A percentile compares a stretch with the other conserved stretches of the same genome.
Conservation (phyloP, 2,797 vertebrate genomes). For the Liparis tanakae region DNA sequence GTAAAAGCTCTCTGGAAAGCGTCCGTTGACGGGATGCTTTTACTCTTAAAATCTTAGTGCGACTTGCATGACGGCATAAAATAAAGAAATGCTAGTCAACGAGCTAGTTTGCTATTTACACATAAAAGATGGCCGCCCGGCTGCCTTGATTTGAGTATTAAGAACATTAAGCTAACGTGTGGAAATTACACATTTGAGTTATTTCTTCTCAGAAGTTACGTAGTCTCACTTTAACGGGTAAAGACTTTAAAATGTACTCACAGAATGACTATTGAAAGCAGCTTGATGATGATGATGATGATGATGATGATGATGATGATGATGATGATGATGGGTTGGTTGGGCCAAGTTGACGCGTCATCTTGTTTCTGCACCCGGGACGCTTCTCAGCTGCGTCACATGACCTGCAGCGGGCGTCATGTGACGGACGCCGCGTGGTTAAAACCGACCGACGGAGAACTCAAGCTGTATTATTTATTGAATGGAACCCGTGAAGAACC, state of each 20-base stretch:
- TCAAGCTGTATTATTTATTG: too few species aligned
- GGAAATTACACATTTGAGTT: not conserved
- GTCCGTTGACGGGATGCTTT: too few species aligned
- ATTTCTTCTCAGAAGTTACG: not conserved
- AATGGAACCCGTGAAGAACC: too few species aligned
- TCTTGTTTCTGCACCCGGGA: too few species aligned
- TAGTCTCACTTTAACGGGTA: slow-evolving; percentile 23
- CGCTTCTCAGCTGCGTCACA: too few species aligned
- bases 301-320: slow-evolving; percentile 3
- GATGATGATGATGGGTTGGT: slow-evolving; percentile 5
- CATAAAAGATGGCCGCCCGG: not conserved
- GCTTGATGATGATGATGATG: slow-evolving; percentile 7
- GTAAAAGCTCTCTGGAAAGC: too few species aligned
- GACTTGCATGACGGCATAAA: too few species aligned
- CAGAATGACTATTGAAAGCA: slow-evolving; percentile 9
- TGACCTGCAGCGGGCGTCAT: too few species aligned
- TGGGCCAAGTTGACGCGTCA: slow-evolving; percentile 16
- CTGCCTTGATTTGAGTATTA: not conserved
- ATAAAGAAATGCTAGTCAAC: not conserved
- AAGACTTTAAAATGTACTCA: slow-evolving; percentile 26
- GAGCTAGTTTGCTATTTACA: too few species aligned
- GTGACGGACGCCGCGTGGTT: too few species aligned
- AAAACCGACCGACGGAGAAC: too few species aligned
- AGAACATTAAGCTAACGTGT: not conserved
- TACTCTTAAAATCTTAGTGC: too few species aligned